Evolutionary conservation across 2,888 invertebrate genomes (phyloP).

Genomic region (Pemphredon lugubris): DNA sequence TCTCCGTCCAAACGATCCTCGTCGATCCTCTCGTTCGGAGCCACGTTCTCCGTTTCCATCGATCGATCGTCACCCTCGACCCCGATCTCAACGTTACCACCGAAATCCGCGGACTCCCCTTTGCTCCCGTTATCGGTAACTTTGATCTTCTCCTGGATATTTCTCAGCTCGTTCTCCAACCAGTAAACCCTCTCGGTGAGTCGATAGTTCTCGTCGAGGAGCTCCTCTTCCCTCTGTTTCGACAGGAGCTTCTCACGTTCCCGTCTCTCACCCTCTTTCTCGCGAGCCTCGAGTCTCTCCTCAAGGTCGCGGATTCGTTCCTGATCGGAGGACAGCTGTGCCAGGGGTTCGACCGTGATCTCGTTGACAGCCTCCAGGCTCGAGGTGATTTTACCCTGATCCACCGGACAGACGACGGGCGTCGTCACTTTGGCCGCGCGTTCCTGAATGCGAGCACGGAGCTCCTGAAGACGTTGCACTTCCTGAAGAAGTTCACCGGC

Average conservation of each 20-base stretch:
- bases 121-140: too few species aligned
- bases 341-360: conserved; percentile 38
- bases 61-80: too few species aligned
- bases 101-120: too few species aligned
- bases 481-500: conserved; percentile 75
- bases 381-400: conserved; percentile 17
- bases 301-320: conserved; percentile 71
- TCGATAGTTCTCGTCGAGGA: conserved; percentile 72
- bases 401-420: conserved; percentile 24
- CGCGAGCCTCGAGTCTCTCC: conserved; percentile 59
- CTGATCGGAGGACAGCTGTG: conserved; percentile 53
- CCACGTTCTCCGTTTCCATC: too few species aligned
- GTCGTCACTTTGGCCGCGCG: conserved; percentile 69
- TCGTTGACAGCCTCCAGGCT: conserved; percentile 15
- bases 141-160: neutral
- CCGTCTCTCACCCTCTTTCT: conserved; percentile 57
- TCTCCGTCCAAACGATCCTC: too few species aligned
- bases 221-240: conserved; percentile 71
- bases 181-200: conserved; percentile 69
- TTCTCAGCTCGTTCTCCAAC: conserved; percentile 67
- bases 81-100: too few species aligned
- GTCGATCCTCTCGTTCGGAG: too few species aligned
- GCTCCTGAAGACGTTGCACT: conserved; percentile 74
- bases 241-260: conserved; percentile 56
- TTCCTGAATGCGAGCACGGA: conserved; percentile 74